Evolutionary conservation across 2,888 invertebrate species (phyloP).

Genomic region (Julus scandinavius): DNA sequence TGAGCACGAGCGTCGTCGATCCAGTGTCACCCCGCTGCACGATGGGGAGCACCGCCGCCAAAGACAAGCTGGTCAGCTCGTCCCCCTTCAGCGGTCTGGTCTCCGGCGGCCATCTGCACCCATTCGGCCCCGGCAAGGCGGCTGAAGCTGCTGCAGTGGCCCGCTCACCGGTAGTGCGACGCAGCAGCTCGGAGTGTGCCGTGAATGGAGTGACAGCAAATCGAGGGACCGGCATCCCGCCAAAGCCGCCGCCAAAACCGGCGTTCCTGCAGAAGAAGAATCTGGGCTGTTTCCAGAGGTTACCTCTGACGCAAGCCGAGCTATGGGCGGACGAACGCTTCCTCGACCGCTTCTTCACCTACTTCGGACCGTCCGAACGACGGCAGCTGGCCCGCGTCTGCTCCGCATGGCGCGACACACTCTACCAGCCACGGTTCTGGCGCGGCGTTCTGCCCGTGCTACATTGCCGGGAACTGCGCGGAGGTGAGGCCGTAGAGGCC

Average conservation of each 20-base stretch:
- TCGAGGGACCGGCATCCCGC: constrained; percentile 16
- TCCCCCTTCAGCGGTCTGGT: constrained; percentile 14
- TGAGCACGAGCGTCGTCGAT: constrained; percentile 45
- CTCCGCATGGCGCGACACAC: constrained; percentile 85
- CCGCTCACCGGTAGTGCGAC: neutral
- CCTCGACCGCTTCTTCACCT: constrained; percentile 83
- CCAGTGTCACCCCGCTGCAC: constrained; percentile 21
- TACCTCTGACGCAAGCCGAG: constrained; percentile 69
- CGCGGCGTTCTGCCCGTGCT: constrained; percentile 84
- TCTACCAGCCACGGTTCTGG: constrained; percentile 92
- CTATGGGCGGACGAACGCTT: constrained; percentile 86
- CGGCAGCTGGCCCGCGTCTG: constrained; percentile 84
- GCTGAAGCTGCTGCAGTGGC: neutral
- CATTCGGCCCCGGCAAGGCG: neutral
- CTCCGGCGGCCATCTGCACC: constrained; percentile 37
- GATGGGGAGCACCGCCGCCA: constrained; percentile 49
- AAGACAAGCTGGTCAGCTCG: constrained; percentile 38
- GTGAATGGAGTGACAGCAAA: neutral
- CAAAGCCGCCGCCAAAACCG: constrained; percentile 54
- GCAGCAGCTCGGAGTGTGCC: neutral
- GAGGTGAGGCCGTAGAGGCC: constrained; percentile 58
- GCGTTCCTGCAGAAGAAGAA: neutral
- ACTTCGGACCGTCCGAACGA: constrained; percentile 82
- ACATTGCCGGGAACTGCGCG: constrained; percentile 83
- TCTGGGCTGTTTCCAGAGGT: neutral